These are phyloP conservation scores for Anisognathus igniventris DNA, from an alignment of 2,797 vertebrate species.

Conservation along the genomic window DNA sequence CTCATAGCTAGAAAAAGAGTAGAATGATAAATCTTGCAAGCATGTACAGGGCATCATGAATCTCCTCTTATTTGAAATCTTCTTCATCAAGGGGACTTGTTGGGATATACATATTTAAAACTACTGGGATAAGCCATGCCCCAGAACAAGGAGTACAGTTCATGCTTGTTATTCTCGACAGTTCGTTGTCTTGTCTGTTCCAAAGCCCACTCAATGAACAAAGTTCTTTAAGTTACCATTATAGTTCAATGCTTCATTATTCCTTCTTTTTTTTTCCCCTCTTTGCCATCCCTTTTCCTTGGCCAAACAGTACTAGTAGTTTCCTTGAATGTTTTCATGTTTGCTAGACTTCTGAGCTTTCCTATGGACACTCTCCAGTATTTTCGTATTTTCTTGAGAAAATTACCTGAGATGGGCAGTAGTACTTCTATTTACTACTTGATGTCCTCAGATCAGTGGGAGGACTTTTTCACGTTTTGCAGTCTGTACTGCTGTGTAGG, in stretches of 20 bases:
- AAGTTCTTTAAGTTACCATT: background rate
- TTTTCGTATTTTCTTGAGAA: background rate
- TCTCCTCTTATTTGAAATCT: background rate
- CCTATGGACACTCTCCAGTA: rapidly evolving
- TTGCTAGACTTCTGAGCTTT: background rate
- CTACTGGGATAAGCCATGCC: background rate
- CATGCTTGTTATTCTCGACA: background rate
- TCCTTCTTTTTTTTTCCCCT: background rate
- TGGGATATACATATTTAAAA: background rate
- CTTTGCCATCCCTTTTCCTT: background rate
- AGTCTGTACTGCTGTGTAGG: background rate
- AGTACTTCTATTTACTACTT: background rate
- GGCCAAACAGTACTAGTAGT: background rate
- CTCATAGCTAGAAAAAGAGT: background rate
- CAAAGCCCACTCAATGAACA: background rate
- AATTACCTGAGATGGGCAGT: background rate
- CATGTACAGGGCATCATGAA: background rate
- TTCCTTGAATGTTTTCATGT: background rate
- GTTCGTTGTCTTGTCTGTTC: background rate
- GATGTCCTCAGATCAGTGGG: background rate
- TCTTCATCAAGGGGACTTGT: background rate
- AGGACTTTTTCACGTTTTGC: background rate
- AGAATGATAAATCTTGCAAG: background rate
- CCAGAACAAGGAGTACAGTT: background rate
- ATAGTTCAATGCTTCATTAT: background rate